Percentiles rank a stretch among this genome's conserved stretches.
Evolutionary conservation across 2,888 invertebrate species (phyloP).

Genomic region (Reticulitermes lucifugus): DNA sequence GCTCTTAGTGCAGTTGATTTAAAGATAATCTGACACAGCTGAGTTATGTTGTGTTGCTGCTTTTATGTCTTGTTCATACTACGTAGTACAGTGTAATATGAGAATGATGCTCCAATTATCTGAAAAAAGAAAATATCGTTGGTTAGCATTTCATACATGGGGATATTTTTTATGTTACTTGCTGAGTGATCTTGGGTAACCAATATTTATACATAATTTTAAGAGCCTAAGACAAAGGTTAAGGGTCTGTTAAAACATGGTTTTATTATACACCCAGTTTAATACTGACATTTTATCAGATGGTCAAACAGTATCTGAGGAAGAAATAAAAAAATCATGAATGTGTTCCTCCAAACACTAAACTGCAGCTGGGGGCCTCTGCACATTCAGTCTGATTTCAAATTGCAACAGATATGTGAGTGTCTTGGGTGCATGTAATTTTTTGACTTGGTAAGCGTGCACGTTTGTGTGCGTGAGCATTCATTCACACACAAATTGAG

Average conservation of each 20-base stretch:
- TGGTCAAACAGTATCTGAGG: not conserved
- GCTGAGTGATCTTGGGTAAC: not conserved
- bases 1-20: too few relatives aligned
- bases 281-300: not conserved
- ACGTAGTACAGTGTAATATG: slow-evolving; percentile 21
- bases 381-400: too few relatives aligned
- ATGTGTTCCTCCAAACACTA: too few relatives aligned
- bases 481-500: too few relatives aligned
- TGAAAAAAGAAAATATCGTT: not conserved
- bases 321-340: not conserved
- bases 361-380: too few relatives aligned
- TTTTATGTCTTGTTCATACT: not conserved
- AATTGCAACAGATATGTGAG: too few relatives aligned
- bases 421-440: too few relatives aligned
- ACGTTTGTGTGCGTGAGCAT: too few relatives aligned
- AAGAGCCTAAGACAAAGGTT: not conserved
- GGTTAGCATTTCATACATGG: not conserved
- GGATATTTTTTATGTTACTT: not conserved
- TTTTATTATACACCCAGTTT: not conserved
- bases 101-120: slow-evolving; percentile 22
- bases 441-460: too few relatives aligned
- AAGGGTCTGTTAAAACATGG: not conserved
- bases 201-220: not conserved
- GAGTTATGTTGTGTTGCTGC: too few relatives aligned
- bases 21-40: too few relatives aligned